A percentile compares a stretch with the other conserved stretches of the same genome.
These are phyloP conservation scores for Leptoteleia sp. DNA, from an alignment of 1,140 invertebrate species.

Conservation along the genomic window DNA sequence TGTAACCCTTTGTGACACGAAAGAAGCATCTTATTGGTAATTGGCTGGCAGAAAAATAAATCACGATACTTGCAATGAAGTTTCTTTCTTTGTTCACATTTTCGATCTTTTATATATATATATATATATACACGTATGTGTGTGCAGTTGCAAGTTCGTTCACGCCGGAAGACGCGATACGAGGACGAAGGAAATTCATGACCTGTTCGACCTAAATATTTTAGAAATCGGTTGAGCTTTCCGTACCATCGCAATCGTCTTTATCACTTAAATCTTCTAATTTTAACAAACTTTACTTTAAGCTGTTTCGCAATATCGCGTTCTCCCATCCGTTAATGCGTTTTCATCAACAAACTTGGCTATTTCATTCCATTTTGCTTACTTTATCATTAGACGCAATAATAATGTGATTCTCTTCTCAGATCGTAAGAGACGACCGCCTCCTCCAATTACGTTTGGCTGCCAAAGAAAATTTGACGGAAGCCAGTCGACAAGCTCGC, in stretches of 20 bases:
- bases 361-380: too few species aligned
- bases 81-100: conserved; percentile 58
- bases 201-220: conserved; percentile 61
- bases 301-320: background rate
- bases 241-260: too few species aligned
- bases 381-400: too few species aligned
- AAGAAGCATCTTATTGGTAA: conserved; percentile 41
- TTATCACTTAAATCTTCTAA: conserved; percentile 46
- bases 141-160: too few species aligned
- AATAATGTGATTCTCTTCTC: too few species aligned
- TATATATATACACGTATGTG: too few species aligned
- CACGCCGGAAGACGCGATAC: too few species aligned
- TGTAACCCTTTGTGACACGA: conserved; percentile 1
- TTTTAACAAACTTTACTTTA: conserved; percentile 28
- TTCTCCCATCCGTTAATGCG: background rate
- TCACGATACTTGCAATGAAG: conserved; percentile 51
- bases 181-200: too few species aligned
- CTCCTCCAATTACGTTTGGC: conserved; percentile 69
- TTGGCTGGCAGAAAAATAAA: conserved; percentile 63
- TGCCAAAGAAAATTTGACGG: conserved; percentile 76
- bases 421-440: conserved; percentile 76
- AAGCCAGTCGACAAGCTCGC: conserved; percentile 74
- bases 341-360: too few species aligned
- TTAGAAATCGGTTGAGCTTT: too few species aligned
- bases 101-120: too few species aligned